A percentile compares a stretch with the other conserved stretches of the same genome.
Conservation (phyloP, 2,888 invertebrate species). For the Nomada lathburiana region DNA sequence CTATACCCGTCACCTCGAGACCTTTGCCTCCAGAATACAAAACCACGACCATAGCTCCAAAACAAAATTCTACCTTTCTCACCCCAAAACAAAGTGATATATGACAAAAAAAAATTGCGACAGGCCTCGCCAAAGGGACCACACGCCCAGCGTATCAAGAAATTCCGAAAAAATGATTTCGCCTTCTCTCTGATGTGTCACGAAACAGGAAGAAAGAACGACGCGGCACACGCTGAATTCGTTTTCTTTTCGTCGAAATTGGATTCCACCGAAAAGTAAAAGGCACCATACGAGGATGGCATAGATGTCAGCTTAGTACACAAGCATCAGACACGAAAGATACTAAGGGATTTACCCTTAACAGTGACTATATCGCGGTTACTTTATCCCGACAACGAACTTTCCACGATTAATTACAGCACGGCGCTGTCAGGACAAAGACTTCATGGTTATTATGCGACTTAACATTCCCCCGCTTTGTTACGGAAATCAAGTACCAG, state of each 20-base stretch:
- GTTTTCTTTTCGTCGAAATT: not conserved
- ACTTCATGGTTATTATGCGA: slow-evolving; percentile 19
- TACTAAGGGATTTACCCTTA: slow-evolving; percentile 12
- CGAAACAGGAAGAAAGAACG: not conserved
- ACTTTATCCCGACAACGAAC: slow-evolving; percentile 10
- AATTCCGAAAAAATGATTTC: slow-evolving; percentile 12
- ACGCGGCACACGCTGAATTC: not conserved
- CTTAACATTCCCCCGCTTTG: slow-evolving; percentile 13
- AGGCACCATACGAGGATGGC: not conserved
- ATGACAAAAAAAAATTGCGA: not conserved
- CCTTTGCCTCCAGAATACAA: not conserved
- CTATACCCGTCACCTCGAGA: not conserved
- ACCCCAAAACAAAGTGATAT: not conserved
- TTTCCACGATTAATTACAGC: slow-evolving; percentile 30
- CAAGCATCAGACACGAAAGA: not conserved
- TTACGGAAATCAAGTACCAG: not conserved
- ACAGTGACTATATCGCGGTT: not conserved
- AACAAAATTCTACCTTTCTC: not conserved
- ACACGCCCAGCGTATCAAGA: not conserved
- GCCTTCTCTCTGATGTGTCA: not conserved
- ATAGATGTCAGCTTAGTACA: slow-evolving; percentile 18
- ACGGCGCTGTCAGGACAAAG: not conserved
- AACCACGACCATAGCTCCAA: not conserved
- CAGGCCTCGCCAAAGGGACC: not conserved
- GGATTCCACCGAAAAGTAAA: not conserved